A percentile compares a stretch with the other conserved stretches of the same genome.
Conservation (phyloP, 2,888 invertebrate genomes). For the Baronia brevicornis region DNA sequence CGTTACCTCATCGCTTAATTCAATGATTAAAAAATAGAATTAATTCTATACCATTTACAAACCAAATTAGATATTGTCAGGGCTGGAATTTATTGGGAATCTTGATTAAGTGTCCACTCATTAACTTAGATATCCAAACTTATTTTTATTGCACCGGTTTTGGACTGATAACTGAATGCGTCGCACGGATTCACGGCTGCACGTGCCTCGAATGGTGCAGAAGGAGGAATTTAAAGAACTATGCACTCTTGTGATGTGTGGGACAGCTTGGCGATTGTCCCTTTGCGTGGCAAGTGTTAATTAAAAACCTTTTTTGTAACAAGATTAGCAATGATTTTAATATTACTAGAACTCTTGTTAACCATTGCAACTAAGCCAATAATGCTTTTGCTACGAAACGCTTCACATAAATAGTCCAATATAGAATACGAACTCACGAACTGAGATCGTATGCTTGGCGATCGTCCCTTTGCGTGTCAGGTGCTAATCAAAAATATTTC, state of each 20-base stretch:
- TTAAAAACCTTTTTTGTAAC: no score
- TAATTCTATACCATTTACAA: constrained; percentile 9
- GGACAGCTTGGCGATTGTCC: constrained; percentile 2
- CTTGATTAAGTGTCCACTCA: constrained; percentile 10
- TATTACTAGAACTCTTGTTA: no score
- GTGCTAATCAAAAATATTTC: no score
- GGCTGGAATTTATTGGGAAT: constrained; percentile 12
- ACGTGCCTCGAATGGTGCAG: constrained; percentile 10
- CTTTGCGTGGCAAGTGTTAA: no score
- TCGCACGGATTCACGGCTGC: constrained; percentile 6
- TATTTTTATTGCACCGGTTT: constrained; percentile 16
- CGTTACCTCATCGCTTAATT: no score
- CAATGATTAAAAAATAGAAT: constrained; percentile 6
- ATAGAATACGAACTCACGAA: no score
- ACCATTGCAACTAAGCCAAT: no score
- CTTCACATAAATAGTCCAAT: no score
- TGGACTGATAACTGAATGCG: constrained; percentile 1
- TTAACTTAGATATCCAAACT: constrained; percentile 13
- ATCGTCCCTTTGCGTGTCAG: no score
- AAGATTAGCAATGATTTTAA: no score
- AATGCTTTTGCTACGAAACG: no score
- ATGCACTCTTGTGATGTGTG: constrained; percentile 2
- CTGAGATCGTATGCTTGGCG: no score
- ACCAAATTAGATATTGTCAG: constrained; percentile 12
- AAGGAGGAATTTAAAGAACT: constrained; percentile 4